Evolutionary conservation across 2,888 invertebrate genomes (phyloP).

Genomic region (Coremacera marginata): DNA sequence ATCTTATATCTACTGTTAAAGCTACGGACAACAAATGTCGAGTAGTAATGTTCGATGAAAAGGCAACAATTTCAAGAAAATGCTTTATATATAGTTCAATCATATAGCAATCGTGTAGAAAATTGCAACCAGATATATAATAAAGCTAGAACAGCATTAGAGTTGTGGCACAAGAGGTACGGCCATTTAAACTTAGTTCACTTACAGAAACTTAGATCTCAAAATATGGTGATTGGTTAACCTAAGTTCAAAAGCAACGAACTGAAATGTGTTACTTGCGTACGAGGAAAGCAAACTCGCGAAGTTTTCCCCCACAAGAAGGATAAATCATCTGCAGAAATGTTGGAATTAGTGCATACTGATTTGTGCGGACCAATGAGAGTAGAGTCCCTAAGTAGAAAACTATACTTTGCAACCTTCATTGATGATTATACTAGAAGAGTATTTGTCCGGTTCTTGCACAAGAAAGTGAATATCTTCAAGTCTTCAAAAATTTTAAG

Average conservation of each 20-base stretch:
- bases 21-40: neutral
- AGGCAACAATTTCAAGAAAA: neutral
- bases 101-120: neutral
- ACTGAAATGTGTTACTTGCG: too few relatives aligned
- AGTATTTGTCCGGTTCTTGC: neutral
- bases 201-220: neutral
- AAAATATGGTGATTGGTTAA: neutral
- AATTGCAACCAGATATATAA: neutral
- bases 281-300: too few relatives aligned
- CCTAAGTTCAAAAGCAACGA: neutral
- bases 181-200: neutral
- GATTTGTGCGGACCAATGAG: too few relatives aligned
- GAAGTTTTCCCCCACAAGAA: too few relatives aligned
- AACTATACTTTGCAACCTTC: too few relatives aligned
- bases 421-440: too few relatives aligned
- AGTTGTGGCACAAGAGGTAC: neutral
- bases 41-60: neutral
- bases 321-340: too few relatives aligned
- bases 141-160: too few relatives aligned
- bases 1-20: neutral
- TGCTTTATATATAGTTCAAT: constrained; percentile 3
- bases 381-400: too few relatives aligned
- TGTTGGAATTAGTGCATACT: too few relatives aligned
- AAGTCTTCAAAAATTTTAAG: neutral
- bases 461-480: neutral